A percentile compares a stretch with the other conserved stretches of the same genome.
Evolutionary conservation across 2,113 vertebrate species (phyloP).

Genomic region (Ceratotherium simum): DNA sequence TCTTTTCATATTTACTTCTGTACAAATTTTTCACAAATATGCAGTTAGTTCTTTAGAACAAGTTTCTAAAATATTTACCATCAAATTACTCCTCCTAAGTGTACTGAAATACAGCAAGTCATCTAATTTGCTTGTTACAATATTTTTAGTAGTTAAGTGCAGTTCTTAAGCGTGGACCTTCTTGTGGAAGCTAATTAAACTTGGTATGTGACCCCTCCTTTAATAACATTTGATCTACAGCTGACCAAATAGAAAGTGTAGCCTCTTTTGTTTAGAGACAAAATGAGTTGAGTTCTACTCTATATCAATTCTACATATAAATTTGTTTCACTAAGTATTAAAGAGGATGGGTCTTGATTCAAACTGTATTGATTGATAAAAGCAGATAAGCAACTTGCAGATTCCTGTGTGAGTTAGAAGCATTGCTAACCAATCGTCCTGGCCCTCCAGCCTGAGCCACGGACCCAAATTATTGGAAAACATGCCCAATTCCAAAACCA

Average conservation of each 20-base stretch:
- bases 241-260: constrained; percentile 52
- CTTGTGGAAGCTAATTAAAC: constrained; percentile 61
- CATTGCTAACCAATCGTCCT: neutral
- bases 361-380: neutral
- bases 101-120: neutral
- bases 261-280: constrained; percentile 53
- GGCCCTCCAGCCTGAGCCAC: neutral
- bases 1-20: neutral
- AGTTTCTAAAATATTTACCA: neutral
- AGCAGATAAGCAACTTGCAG: neutral
- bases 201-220: constrained; percentile 54
- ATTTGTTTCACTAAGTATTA: neutral
- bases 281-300: neutral
- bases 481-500: neutral
- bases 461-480: neutral
- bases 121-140: neutral
- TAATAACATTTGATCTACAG: constrained; percentile 59
- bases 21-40: neutral
- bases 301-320: neutral
- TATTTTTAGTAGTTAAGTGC: neutral
- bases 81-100: neutral
- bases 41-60: neutral
- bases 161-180: constrained; percentile 23
- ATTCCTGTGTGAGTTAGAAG: neutral
- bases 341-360: neutral